phyloP scores from a whole-genome alignment of 2,797 vertebrate genomes.

The Gymnothorax javanicus region DNA sequence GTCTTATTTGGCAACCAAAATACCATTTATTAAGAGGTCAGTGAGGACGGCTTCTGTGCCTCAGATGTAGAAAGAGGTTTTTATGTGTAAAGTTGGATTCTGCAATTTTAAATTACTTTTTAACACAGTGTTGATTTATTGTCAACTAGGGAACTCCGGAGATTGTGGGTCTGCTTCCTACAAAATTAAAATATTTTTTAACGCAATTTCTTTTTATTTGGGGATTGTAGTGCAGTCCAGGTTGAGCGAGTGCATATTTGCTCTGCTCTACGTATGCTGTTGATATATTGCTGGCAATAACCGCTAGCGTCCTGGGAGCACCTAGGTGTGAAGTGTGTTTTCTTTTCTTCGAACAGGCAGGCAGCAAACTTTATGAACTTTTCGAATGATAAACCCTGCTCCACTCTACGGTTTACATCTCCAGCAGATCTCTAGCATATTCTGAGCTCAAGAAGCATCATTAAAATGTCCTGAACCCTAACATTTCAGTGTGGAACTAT shows the following conservation, averaged over 20 bases:
- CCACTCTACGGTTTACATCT: not conserved
- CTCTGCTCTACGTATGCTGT: not conserved
- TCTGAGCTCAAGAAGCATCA: not conserved
- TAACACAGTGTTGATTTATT: not conserved
- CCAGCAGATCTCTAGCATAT: not conserved
- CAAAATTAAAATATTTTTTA: slow-evolving; percentile 5
- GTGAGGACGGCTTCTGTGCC: not conserved
- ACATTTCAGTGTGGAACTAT: not conserved
- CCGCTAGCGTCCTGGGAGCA: not conserved
- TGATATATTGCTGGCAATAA: not conserved
- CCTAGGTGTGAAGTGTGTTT: not conserved
- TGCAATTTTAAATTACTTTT: not conserved
- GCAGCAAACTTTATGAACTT: not conserved
- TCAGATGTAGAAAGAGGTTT: not conserved
- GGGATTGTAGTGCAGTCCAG: not conserved
- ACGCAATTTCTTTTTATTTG: not conserved
- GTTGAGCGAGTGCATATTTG: not conserved
- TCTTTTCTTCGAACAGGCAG: not conserved
- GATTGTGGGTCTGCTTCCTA: not conserved
- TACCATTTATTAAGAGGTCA: not conserved
- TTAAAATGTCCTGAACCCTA: not conserved
- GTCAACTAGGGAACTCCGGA: not conserved
- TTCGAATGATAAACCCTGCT: not conserved
- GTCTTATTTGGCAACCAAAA: not conserved
- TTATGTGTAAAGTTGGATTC: slow-evolving; percentile 4